Evolutionary conservation across 1,140 invertebrate genomes (phyloP).

Genomic region (Lasioglossum baleicum): DNA sequence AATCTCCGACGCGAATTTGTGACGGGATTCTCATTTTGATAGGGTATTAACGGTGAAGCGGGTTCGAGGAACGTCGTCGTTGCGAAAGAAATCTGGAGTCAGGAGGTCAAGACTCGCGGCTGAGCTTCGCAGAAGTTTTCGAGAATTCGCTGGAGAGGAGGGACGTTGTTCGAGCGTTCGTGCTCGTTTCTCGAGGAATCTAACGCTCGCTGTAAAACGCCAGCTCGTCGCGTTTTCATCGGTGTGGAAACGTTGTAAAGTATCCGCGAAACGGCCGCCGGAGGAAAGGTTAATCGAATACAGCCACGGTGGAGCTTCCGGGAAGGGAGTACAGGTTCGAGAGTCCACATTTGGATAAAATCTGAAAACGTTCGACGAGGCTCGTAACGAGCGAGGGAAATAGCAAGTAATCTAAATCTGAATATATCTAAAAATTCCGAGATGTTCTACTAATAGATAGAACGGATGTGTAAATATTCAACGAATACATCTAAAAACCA

Average conservation of each 20-base stretch:
- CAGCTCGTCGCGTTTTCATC: background rate
- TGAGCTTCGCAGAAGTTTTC: background rate
- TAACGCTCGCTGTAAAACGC: background rate
- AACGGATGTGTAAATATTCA: too few relatives aligned
- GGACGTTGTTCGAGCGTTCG: background rate
- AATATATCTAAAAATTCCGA: too few relatives aligned
- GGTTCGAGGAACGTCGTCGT: too few relatives aligned
- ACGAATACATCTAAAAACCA: too few relatives aligned
- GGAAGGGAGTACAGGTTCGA: background rate
- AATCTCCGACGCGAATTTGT: too few relatives aligned
- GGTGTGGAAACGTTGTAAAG: background rate
- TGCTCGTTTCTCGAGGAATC: background rate
- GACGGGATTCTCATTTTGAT: too few relatives aligned
- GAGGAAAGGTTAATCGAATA: conserved; percentile 6
- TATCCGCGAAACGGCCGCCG: background rate
- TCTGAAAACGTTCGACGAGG: background rate
- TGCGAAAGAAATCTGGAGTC: too few relatives aligned
- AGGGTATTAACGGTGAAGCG: too few relatives aligned
- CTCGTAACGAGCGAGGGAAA: background rate
- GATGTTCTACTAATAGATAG: too few relatives aligned
- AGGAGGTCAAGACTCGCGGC: background rate
- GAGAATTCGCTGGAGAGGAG: background rate
- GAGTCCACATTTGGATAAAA: background rate
- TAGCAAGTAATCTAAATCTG: too few relatives aligned
- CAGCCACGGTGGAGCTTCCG: background rate